Base-by-base conservation (phyloP, 2,797 vertebrate genomes). In the Oryzias sinensis region DNA sequence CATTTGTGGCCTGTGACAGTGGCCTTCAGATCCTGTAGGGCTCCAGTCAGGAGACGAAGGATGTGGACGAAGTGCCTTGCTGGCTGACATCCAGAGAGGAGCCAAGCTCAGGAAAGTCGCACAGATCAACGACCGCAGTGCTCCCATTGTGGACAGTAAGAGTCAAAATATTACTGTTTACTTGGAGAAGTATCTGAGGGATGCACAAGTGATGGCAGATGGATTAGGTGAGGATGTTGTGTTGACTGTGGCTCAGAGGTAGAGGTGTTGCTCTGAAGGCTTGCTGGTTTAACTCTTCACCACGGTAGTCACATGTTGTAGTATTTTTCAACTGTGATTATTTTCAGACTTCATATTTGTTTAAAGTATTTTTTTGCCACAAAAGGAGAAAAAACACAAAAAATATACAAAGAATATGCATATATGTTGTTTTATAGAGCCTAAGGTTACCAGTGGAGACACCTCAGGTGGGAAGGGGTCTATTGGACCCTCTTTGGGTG, bases 61-160 rank as follows among this genome's bases (percentile, higher is more conserved):
- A 16, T 92, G 49, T 79, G 90, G 63, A 88, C 93, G 96, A 42
- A 93, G 74, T 0, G 97, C 97, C 0, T 90, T 99, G 46, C 46
- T 99, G 73, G 90, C 93, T 0, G 96, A 99, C 45, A 99, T 99
- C 86, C 96, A 97, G 76, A 96, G 93, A 85, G 96, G 97, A 82
- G 78, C 93, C 63, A 93, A 83, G 55, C 85, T 99, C 6, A 94
- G 87, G 59, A 98, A 93, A 78, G 95, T 97, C 74, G 76, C 90
- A 0, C 94, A 96, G 69, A 89, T 94, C 90, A 95, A 94, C 1
- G 97, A 99, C 85, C 93, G 95, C 53, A 99, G 97, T 0, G 90
- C 92, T 15, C 97, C 97, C 0, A 77, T 83, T 13, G 85, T 99
- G 1, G 94, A 96, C 51, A 92, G 96, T 98, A 81, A 95, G 95